Percentiles rank a stretch among this genome's conserved stretches.
phyloP scores from a whole-genome alignment of 2,113 vertebrate species.

The Myotis davidii region DNA sequence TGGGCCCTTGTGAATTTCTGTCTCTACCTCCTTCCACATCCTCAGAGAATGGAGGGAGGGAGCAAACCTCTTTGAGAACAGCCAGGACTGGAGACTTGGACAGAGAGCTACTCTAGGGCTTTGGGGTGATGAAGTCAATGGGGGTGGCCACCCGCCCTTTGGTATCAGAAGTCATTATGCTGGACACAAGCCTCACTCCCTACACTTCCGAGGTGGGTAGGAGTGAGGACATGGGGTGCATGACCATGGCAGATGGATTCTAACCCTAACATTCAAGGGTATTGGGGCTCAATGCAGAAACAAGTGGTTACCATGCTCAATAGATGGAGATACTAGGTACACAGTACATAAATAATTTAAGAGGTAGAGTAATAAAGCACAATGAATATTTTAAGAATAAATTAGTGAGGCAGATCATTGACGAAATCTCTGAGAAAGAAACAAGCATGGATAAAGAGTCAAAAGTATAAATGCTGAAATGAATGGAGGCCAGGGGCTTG shows the following conservation, averaged over 20 bases:
- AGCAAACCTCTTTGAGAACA: neutral
- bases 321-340: neutral
- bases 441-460: neutral
- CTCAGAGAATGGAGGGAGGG: neutral
- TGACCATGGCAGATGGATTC: neutral
- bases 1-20: too few species aligned
- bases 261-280: neutral
- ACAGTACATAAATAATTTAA: neutral
- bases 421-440: neutral
- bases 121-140: neutral
- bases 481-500: neutral
- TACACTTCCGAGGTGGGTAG: neutral
- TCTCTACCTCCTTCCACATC: neutral
- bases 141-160: too few species aligned
- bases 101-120: neutral
- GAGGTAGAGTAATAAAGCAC: neutral
- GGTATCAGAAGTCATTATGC: neutral
- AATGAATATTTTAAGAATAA: neutral
- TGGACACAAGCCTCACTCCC: neutral
- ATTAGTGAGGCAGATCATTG: neutral
- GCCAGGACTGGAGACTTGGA: neutral
- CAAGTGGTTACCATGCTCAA: neutral
- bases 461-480: neutral
- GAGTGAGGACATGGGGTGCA: fast-evolving
- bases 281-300: neutral